Conservation (phyloP, 2,113 vertebrate species). For the Poeciliopsis prolifica region DNA sequence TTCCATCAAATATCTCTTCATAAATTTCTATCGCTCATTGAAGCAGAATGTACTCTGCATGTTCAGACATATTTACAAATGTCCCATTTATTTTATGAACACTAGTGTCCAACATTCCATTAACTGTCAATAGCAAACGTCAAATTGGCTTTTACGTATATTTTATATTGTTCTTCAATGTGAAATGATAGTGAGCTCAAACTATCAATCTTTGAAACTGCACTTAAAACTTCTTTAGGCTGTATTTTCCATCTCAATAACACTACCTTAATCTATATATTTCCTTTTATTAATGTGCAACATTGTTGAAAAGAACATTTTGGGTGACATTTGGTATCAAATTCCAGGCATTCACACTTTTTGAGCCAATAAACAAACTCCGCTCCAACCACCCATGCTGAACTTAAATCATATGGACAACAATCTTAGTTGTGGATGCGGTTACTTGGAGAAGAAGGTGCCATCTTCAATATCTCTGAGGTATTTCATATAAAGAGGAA, state of each 20-base stretch:
- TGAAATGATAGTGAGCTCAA: not conserved
- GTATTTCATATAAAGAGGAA: not conserved
- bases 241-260: not conserved
- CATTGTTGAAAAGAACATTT: too few relatives aligned
- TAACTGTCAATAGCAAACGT: not conserved
- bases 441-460: not conserved
- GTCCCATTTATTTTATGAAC: not conserved
- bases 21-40: not conserved
- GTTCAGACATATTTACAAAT: not conserved
- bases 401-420: too few relatives aligned
- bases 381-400: not conserved
- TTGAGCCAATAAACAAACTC: too few relatives aligned
- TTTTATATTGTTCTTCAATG: too few relatives aligned
- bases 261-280: too few relatives aligned
- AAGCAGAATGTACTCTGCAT: not conserved
- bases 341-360: too few relatives aligned
- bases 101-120: not conserved
- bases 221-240: not conserved
- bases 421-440: not conserved
- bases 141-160: not conserved
- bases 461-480: not conserved
- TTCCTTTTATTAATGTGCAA: too few relatives aligned
- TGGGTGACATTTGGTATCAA: too few relatives aligned
- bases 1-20: not conserved
- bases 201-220: not conserved